Evolutionary conservation across 1,140 invertebrate genomes (phyloP), one percentile per base, ranked within the genome.

Genomic region (Phymorhynchus buccinoides): DNA sequence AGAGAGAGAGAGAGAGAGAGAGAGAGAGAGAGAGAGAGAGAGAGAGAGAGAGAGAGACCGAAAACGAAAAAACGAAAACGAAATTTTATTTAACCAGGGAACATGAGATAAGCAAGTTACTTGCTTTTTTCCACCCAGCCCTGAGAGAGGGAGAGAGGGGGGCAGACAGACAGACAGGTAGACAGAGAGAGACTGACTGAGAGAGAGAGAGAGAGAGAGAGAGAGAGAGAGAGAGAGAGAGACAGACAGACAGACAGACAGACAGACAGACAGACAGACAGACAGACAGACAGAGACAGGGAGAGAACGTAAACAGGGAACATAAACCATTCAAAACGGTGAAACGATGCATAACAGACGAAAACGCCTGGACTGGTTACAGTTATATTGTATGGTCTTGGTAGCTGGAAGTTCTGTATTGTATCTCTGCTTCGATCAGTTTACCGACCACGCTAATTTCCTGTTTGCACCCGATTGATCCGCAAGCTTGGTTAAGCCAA

Each of bases 211-310:
- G n/a, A 73, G 68, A 73, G n/a, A 73, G 30, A 73, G n/a, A 73
- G 68, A 73, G n/a, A 73, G 30, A 73, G 7, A 73, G 68, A 73
- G n/a, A 73, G 68, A 73, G 22, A 35, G 68, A 73, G n/a, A 73
- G 30, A 73, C 4, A 73, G 68, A 73, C n/a, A 73, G 68, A 73
- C 3, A 73, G 68, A 35, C n/a, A 32, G 30, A 35, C n/a, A 73
- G 68, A 73, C n/a, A 73, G n/a, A 73, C n/a, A 73, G 68, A 35
- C 68, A 73, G 68, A 73, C n/a, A 73, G n/a, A 79, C 39, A 79
- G 77, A 44, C 39, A 79, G 44, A 79, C 41, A 79, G 39, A 79
- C 37, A 16, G 27, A 42, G n/a, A 77, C 22, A 77, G 73, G 16
- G 3, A 42, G 30, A 39, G 73, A 37, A 35, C n/a, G 68, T 71